These are phyloP conservation scores for Chunga burmeisteri DNA, from an alignment of 2,113 vertebrate species.

Conservation along the genomic window DNA sequence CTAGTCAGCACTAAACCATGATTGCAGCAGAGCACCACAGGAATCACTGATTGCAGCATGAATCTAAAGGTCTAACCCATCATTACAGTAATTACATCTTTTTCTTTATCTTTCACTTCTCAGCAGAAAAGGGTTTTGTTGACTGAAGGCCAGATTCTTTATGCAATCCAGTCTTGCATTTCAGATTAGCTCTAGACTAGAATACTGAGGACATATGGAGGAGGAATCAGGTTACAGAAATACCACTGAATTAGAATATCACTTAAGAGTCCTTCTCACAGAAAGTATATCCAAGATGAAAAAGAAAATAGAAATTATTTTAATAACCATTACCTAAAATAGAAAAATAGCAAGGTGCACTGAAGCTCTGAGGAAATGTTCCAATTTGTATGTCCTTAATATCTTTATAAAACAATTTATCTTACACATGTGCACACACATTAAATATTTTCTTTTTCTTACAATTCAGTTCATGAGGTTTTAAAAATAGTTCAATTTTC, in stretches of 20 bases:
- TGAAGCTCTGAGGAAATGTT: neutral
- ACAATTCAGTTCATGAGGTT: neutral
- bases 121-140: constrained; percentile 30
- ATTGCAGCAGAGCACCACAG: constrained; percentile 43
- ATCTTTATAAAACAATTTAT: neutral
- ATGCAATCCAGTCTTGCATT: neutral
- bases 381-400: neutral
- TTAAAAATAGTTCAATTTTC: neutral
- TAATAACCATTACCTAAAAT: neutral
- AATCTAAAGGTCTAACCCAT: constrained; percentile 45
- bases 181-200: neutral
- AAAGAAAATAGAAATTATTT: neutral
- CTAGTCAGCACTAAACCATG: constrained; percentile 35
- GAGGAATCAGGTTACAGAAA: neutral
- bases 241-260: neutral
- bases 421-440: neutral
- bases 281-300: neutral
- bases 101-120: constrained; percentile 40
- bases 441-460: neutral
- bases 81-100: constrained; percentile 59
- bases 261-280: neutral
- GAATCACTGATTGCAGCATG: constrained; percentile 61
- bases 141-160: constrained; percentile 24
- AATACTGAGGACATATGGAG: neutral
- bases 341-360: neutral